Percentiles rank a stretch among this genome's conserved stretches.
phyloP scores from a whole-genome alignment of 2,113 vertebrate genomes.

The Podocnemis expansa region DNA sequence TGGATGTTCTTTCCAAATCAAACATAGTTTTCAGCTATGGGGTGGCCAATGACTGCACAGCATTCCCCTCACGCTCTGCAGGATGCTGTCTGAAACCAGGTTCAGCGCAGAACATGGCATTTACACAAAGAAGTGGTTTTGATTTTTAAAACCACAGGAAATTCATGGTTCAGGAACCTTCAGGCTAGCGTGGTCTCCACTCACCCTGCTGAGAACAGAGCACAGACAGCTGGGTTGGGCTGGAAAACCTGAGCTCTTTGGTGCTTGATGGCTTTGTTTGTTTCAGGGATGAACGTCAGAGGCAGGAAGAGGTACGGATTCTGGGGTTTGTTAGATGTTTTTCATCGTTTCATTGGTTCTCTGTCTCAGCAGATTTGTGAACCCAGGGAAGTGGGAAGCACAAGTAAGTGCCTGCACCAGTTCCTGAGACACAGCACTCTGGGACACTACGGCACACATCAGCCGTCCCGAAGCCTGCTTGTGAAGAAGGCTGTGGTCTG shows the following conservation, averaged over 20 bases:
- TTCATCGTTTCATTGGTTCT: background rate
- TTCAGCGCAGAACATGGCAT: background rate
- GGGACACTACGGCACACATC: background rate
- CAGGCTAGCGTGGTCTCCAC: background rate
- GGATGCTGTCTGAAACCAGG: background rate
- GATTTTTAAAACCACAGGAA: background rate
- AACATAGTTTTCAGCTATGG: background rate
- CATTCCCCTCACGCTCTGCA: background rate
- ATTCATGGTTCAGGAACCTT: background rate
- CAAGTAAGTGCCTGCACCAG: background rate
- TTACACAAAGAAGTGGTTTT: background rate
- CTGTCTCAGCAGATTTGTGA: background rate
- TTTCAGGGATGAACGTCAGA: background rate
- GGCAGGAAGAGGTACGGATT: background rate
- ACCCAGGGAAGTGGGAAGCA: background rate
- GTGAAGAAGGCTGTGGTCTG: background rate
- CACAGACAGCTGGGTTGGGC: background rate
- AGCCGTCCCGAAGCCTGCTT: background rate
- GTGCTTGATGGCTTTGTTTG: background rate
- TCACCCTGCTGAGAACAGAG: background rate
- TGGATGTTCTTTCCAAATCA: fast-evolving
- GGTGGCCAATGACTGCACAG: background rate
- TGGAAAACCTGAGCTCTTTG: background rate
- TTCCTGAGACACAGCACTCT: background rate
- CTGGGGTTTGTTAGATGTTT: background rate